phyloP scores from a whole-genome alignment of 2,888 invertebrate species.

The Ornithoptera alexandrae region DNA sequence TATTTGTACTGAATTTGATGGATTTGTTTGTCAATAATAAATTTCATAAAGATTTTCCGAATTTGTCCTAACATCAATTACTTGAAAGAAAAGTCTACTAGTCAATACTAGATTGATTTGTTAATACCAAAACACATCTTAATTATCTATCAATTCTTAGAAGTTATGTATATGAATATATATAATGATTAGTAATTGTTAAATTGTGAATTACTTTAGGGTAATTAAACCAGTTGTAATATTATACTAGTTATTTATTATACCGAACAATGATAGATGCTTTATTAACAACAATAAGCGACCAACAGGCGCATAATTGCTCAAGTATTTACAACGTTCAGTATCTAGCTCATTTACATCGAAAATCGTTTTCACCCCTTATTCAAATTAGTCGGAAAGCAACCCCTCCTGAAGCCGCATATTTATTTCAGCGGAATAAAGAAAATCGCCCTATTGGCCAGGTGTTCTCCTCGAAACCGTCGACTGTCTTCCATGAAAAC shows the following conservation, averaged over 20 bases:
- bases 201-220: too few relatives aligned
- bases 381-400: slow-evolving; percentile 45
- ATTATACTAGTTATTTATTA: neutral
- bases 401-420: slow-evolving; percentile 35
- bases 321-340: slow-evolving; percentile 28
- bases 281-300: slow-evolving; percentile 8
- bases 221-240: too few relatives aligned
- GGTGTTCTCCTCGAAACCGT: slow-evolving; percentile 48
- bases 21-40: too few relatives aligned
- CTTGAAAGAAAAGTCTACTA: too few relatives aligned
- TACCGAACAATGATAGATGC: neutral
- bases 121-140: too few relatives aligned
- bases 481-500: slow-evolving; percentile 59
- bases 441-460: slow-evolving; percentile 54
- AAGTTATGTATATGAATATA: too few relatives aligned
- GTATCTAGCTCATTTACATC: slow-evolving; percentile 28
- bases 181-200: too few relatives aligned
- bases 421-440: slow-evolving; percentile 32
- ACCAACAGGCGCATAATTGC: slow-evolving; percentile 20
- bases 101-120: too few relatives aligned
- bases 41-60: too few relatives aligned
- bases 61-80: too few relatives aligned
- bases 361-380: slow-evolving; percentile 33
- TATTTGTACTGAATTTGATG: too few relatives aligned
- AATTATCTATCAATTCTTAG: too few relatives aligned